These are phyloP conservation scores for Epicampocera succincta DNA, from an alignment of 2,888 invertebrate genomes.

Conservation along the genomic window DNA sequence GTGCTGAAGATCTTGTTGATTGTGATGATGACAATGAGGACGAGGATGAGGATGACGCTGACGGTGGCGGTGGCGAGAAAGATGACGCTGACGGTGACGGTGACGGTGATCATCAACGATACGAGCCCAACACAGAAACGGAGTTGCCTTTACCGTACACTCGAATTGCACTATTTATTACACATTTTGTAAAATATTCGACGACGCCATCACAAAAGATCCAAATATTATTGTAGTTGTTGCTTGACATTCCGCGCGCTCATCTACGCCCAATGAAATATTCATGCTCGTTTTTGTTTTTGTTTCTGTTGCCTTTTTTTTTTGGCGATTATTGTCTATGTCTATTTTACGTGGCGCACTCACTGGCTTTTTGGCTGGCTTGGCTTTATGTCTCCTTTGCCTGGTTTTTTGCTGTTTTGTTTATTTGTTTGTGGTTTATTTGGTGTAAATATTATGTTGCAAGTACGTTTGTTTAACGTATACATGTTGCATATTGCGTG, in stretches of 20 bases:
- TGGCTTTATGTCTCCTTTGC: constrained; percentile 12
- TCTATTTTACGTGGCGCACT: constrained; percentile 54
- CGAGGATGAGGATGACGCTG: constrained; percentile 34
- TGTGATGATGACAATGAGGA: no score
- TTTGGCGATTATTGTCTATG: constrained; percentile 67
- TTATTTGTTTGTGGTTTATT: constrained; percentile 47
- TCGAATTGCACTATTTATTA: constrained; percentile 68
- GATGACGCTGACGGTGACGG: constrained; percentile 7
- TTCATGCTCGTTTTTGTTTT: constrained; percentile 59
- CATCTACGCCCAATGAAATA: constrained; percentile 70
- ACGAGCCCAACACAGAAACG: constrained; percentile 27
- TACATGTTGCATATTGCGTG: constrained; percentile 75
- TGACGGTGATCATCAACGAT: constrained; percentile 15
- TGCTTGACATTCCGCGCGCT: constrained; percentile 67
- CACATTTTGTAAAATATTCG: constrained; percentile 69
- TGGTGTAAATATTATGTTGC: constrained; percentile 59
- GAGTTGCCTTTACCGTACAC: constrained; percentile 41
- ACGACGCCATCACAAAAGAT: constrained; percentile 68
- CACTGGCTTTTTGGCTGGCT: constrained; percentile 18
- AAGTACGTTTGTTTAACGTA: constrained; percentile 60
- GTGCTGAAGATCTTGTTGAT: constrained; percentile 52
- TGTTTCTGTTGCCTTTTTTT: neutral
- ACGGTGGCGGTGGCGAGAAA: constrained; percentile 15
- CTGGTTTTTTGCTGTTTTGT: constrained; percentile 1
- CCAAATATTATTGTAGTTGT: constrained; percentile 61